phyloP scores from a whole-genome alignment of 2,113 vertebrate species.

The Coracopsis vasa region DNA sequence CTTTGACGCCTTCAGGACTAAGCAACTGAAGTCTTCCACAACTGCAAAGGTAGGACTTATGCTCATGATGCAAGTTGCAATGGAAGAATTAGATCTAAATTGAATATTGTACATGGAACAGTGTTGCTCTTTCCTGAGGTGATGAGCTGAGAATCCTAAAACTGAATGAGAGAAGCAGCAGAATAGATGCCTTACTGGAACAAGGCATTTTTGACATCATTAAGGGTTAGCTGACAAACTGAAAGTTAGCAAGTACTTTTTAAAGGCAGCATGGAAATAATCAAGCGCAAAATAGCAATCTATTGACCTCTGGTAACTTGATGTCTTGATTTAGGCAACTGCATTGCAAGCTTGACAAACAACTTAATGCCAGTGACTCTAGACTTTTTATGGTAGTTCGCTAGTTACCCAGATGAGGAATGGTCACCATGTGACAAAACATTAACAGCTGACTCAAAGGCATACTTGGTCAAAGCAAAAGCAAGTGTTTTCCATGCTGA shows the following conservation, averaged over 20 bases:
- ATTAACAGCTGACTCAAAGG: conserved; percentile 35
- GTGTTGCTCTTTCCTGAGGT: background rate
- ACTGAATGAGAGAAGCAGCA: background rate
- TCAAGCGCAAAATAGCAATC: background rate
- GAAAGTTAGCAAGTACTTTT: background rate
- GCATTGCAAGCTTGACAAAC: conserved; percentile 22
- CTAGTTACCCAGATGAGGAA: background rate
- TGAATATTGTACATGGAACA: background rate
- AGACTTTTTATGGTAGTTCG: background rate
- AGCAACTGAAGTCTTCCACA: background rate
- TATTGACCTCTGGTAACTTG: conserved; percentile 10
- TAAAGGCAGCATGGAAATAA: background rate
- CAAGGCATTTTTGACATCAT: background rate
- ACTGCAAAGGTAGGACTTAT: background rate
- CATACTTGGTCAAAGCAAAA: conserved; percentile 10
- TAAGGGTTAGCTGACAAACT: background rate
- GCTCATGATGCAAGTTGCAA: background rate
- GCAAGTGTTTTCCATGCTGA: conserved; percentile 13
- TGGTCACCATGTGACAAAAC: conserved; percentile 13
- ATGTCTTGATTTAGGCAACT: conserved; percentile 43
- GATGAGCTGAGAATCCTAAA: background rate
- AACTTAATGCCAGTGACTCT: background rate
- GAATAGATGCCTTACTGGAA: background rate
- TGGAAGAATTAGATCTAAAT: background rate
- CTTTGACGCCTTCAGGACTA: background rate